Evolutionary conservation across 2,797 vertebrate species (phyloP).

Genomic region (Spea hammondii): DNA sequence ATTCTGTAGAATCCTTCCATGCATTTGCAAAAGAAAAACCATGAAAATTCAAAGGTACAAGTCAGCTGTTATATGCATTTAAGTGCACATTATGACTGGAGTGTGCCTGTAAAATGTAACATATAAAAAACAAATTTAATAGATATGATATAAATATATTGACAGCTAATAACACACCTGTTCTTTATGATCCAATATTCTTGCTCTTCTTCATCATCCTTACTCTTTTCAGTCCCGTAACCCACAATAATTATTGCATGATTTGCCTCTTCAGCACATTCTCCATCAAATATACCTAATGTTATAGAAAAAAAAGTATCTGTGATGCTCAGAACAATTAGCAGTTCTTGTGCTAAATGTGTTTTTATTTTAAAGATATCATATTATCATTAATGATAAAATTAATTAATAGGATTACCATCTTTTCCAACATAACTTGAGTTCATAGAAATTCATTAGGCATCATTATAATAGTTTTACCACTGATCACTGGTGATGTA

Average conservation of each 20-base stretch:
- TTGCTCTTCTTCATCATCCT: slow-evolving; percentile 10
- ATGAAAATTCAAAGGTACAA: too few relatives aligned
- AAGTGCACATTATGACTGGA: too few relatives aligned
- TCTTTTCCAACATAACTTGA: neutral
- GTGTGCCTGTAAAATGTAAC: neutral
- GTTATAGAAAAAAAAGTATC: neutral
- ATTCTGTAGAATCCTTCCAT: too few relatives aligned
- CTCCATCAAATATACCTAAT: slow-evolving; percentile 29
- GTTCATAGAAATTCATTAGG: neutral
- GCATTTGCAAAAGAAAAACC: too few relatives aligned
- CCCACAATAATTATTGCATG: slow-evolving; percentile 37
- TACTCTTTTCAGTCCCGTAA: slow-evolving; percentile 1
- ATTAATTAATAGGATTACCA: neutral
- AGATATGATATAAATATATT: neutral
- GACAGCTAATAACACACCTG: slow-evolving; percentile 6
- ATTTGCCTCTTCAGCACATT: slow-evolving; percentile 8
- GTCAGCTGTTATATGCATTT: too few relatives aligned
- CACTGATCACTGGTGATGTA: neutral
- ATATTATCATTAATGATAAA: neutral
- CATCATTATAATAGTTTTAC: too few relatives aligned
- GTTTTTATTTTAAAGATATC: too few relatives aligned
- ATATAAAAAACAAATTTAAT: neutral
- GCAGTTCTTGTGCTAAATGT: too few relatives aligned
- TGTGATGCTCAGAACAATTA: too few relatives aligned
- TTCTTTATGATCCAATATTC: slow-evolving; percentile 41